A percentile compares a stretch with the other conserved stretches of the same genome.
Conservation (phyloP, 2,888 invertebrate genomes). For the Phengaris arion region DNA sequence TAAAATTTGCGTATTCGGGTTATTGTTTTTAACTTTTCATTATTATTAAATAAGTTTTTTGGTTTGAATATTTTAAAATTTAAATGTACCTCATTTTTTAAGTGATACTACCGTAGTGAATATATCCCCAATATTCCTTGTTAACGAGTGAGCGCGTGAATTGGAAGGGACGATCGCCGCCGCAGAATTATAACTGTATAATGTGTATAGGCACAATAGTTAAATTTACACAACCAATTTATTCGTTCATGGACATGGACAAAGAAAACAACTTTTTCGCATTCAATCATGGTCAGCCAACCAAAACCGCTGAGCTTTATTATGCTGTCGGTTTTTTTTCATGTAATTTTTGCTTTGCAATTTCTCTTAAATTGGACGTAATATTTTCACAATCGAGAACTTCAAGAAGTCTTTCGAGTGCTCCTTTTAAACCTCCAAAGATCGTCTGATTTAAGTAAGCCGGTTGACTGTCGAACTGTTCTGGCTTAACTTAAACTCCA, state of each 20-base stretch:
- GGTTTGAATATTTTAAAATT: no score
- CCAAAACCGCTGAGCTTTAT: conserved; percentile 27
- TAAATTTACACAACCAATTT: conserved; percentile 31
- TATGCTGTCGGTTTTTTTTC: conserved; percentile 16
- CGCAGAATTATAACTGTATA: conserved; percentile 20
- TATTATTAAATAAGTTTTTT: no score
- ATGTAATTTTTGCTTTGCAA: conserved; percentile 23
- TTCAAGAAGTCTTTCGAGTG: conserved; percentile 9
- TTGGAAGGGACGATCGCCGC: conserved; percentile 23
- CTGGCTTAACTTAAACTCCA: conserved; percentile 8
- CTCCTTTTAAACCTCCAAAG: conserved; percentile 19
- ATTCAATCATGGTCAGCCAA: conserved; percentile 24
- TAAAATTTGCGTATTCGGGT: not conserved
- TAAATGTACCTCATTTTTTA: no score
- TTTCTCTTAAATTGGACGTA: conserved; percentile 17
- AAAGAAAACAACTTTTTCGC: conserved; percentile 29
- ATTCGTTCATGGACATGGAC: conserved; percentile 28
- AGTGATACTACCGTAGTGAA: not conserved
- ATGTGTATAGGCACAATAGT: conserved; percentile 25
- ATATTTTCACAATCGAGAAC: conserved; percentile 16
- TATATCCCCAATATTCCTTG: conserved; percentile 11
- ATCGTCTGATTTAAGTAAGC: conserved; percentile 11
- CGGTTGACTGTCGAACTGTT: conserved; percentile 19
- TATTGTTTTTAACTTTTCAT: no score
- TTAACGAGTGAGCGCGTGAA: conserved; percentile 18